A percentile compares a stretch with the other conserved stretches of the same genome.
These are phyloP conservation scores for Acrossocheilus fasciatus DNA, from an alignment of 2,797 vertebrate species.

Conservation along the genomic window DNA sequence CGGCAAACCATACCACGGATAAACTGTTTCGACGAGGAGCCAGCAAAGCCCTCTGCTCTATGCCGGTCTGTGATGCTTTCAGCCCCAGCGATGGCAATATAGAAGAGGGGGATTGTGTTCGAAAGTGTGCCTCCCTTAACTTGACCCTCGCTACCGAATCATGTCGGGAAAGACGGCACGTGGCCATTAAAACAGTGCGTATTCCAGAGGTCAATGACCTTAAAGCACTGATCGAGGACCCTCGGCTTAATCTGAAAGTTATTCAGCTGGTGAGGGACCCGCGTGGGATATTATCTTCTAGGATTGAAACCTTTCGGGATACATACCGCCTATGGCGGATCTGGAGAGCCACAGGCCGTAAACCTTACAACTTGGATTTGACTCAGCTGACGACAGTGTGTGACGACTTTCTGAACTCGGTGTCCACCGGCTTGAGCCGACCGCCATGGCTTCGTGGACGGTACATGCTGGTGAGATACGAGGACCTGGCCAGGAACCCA, in stretches of 20 bases:
- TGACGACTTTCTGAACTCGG: constrained; percentile 88
- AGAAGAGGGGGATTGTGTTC: constrained; percentile 90
- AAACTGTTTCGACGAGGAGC: constrained; percentile 90
- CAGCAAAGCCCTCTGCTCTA: constrained; percentile 88
- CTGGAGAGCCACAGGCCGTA: constrained; percentile 89
- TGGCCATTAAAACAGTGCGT: constrained; percentile 91
- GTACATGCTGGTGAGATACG: constrained; percentile 92
- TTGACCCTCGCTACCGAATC: constrained; percentile 84
- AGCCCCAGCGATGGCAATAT: constrained; percentile 74
- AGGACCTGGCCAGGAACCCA: constrained; percentile 90
- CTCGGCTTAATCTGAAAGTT: constrained; percentile 89
- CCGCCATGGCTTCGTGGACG: constrained; percentile 89
- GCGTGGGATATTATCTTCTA: constrained; percentile 88
- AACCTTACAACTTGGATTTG: constrained; percentile 89
- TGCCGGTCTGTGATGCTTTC: constrained; percentile 82
- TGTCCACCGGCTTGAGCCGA: constrained; percentile 83
- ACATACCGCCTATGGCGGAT: constrained; percentile 92
- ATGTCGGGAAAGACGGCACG: constrained; percentile 83
- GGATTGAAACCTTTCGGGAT: constrained; percentile 92
- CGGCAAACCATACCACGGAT: constrained; percentile 88
- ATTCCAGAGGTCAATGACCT: constrained; percentile 88
- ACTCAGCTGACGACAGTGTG: constrained; percentile 89
- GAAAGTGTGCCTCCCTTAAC: constrained; percentile 86
- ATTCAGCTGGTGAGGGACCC: constrained; percentile 93
- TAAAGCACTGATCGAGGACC: constrained; percentile 87